These are phyloP conservation scores for Berghia stephanieae DNA, from an alignment of 1,140 invertebrate genomes.

Conservation along the genomic window DNA sequence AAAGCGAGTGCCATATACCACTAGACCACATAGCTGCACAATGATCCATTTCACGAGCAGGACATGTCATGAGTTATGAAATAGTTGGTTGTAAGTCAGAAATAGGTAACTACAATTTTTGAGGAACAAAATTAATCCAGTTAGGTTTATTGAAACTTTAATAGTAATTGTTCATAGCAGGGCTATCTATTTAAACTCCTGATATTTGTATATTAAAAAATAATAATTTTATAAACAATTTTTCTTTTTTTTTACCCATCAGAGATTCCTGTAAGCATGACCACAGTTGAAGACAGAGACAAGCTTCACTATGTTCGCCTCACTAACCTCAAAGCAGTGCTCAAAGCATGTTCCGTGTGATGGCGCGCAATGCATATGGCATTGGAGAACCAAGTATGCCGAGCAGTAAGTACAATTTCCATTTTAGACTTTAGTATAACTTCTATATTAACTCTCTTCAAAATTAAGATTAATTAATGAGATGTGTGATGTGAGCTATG, in stretches of 20 bases:
- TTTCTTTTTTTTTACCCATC: too few relatives aligned
- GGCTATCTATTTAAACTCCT: too few relatives aligned
- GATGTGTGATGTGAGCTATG: too few relatives aligned
- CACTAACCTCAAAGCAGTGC: conserved; percentile 78
- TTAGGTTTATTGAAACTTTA: background rate
- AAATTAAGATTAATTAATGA: too few relatives aligned
- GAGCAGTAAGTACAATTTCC: conserved; percentile 54
- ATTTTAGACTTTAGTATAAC: background rate
- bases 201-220: background rate
- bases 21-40: too few relatives aligned
- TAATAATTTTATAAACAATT: background rate
- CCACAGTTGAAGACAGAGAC: background rate
- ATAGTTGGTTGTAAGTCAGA: too few relatives aligned
- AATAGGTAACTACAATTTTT: too few relatives aligned
- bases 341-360: conserved; percentile 87
- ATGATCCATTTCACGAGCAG: too few relatives aligned
- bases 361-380: conserved; percentile 87
- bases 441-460: too few relatives aligned
- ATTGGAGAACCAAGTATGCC: conserved; percentile 69
- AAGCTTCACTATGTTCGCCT: conserved; percentile 35
- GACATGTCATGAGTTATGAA: too few relatives aligned
- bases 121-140: background rate
- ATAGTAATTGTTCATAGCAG: background rate
- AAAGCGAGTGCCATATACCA: too few relatives aligned
- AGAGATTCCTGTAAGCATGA: too few relatives aligned